Evolutionary conservation across 2,888 invertebrate genomes (phyloP).

Genomic region (Hesperia comma): DNA sequence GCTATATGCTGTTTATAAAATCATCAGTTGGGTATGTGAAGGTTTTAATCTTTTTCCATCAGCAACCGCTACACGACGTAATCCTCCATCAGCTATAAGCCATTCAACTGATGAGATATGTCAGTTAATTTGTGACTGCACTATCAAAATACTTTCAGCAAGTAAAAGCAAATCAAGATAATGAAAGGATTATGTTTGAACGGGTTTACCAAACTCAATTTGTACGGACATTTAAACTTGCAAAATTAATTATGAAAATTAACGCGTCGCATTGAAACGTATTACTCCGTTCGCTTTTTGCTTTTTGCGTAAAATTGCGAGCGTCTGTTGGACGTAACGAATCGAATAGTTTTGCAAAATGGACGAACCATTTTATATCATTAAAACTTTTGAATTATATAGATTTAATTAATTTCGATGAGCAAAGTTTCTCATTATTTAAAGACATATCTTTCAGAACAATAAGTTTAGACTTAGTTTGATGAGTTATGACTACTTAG

Average conservation of each 20-base stretch:
- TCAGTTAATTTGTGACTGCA: no score
- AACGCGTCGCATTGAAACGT: slow-evolving; percentile 22
- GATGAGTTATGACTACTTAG: no score
- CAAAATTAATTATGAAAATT: slow-evolving; percentile 35
- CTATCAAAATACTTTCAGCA: background rate
- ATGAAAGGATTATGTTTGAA: slow-evolving; percentile 8
- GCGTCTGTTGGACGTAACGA: slow-evolving; percentile 29
- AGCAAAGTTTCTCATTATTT: no score
- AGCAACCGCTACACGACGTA: no score
- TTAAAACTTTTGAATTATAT: background rate
- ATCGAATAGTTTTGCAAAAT: slow-evolving; percentile 16
- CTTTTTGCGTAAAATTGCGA: slow-evolving; percentile 19
- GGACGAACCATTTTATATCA: background rate
- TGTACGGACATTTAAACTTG: slow-evolving; percentile 22
- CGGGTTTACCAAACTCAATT: slow-evolving; percentile 15
- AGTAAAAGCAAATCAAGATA: slow-evolving; percentile 19
- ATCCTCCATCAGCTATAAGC: no score
- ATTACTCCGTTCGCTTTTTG: slow-evolving; percentile 19
- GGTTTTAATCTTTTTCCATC: no score
- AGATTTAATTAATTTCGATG: no score
- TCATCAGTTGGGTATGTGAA: no score
- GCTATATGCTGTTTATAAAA: no score
- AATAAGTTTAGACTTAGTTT: no score
- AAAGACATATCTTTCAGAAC: no score
- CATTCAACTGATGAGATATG: no score